Evolutionary conservation across 2,113 vertebrate genomes (phyloP).

Genomic region (Passer domesticus): DNA sequence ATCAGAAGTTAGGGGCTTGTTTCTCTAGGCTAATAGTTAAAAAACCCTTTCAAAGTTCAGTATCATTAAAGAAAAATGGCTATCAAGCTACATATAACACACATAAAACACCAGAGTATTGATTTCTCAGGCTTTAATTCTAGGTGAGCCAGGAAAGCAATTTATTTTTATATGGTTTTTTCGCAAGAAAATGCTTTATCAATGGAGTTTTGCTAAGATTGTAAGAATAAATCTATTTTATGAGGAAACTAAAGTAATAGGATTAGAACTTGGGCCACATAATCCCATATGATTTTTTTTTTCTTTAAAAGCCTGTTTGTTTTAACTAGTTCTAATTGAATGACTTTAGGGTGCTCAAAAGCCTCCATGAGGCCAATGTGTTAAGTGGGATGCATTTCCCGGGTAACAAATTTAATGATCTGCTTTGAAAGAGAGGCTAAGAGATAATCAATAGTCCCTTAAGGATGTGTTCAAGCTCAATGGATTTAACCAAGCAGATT

Average conservation of each 20-base stretch:
- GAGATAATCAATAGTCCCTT: constrained; percentile 36
- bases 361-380: background rate
- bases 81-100: background rate
- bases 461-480: background rate
- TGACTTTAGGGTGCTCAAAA: background rate
- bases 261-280: constrained; percentile 12
- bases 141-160: background rate
- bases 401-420: background rate
- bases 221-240: background rate
- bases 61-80: background rate
- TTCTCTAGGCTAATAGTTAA: background rate
- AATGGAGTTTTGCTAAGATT: background rate
- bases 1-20: background rate
- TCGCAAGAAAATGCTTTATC: constrained; percentile 9
- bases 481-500: constrained; percentile 1
- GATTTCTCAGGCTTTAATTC: constrained; percentile 11
- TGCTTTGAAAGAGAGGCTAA: constrained; percentile 14
- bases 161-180: background rate
- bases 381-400: background rate
- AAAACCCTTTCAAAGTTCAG: background rate
- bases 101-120: background rate
- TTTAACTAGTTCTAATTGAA: constrained; percentile 27
- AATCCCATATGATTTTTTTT: background rate
- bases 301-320: background rate
- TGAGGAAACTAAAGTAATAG: background rate